Base-by-base conservation (phyloP, 2,888 invertebrate genomes). In the Apamea sordens region DNA sequence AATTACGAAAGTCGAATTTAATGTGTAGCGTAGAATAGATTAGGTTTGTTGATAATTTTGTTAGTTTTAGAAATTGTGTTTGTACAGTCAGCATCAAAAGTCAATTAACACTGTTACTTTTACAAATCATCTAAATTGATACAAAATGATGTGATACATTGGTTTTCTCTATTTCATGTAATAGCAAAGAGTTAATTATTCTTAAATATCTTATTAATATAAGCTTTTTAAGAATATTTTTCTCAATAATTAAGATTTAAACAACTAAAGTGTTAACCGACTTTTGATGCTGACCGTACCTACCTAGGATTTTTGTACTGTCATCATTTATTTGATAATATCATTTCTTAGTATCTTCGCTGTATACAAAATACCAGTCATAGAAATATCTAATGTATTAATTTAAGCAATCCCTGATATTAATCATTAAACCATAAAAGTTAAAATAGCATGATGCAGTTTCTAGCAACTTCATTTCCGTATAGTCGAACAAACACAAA, bases 1-100 rank as follows among this genome's bases (percentile, higher is more conserved):
- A 89, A 89, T 87, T 86, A 83, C 68, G n/a, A 80, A 76, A 76
- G 50, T 81, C 28, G 2, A 59, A 73, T 85, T 80, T 74, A 63
- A 21, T 36, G 73, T 59, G 53, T 67, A 47, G 56, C 28, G 65
- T 74, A 64, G 61, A 80, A 56, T 68, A 85, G 75, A 79, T 79
- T 59, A 24, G 15, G n/a, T 53, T 68, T 56, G 36, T 73, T 56
- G 53, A 76, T 83, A 65, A 53, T 81, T 65, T 41, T 41, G 32
- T 47, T 47, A 28, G 36, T 36, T 67, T 69, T 61, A 44, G 32
- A 36, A 6, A 1, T 56, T 50, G 21, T 68, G 56, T 11, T 72
- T 41, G 10, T 18, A n/a, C n/a, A n/a, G n/a, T n/a, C n/a, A n/a
- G n/a, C n/a, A n/a, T n/a, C n/a, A n/a, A n/a, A n/a, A n/a, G n/a